phyloP scores from a whole-genome alignment of 2,888 invertebrate genomes.

The Amaurobius ferox region DNA sequence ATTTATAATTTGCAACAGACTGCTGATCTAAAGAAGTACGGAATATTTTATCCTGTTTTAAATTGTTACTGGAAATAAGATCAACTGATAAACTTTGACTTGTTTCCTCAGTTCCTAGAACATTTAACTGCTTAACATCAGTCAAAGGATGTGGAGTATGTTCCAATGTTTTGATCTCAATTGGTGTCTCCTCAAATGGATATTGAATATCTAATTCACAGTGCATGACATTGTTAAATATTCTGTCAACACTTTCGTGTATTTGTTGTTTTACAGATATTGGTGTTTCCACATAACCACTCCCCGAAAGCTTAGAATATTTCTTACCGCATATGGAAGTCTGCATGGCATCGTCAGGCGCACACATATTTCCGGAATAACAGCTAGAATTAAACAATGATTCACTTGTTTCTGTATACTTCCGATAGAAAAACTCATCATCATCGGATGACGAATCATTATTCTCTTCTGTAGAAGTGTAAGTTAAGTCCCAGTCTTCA shows the following conservation, averaged over 20 bases:
- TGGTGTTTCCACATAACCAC: background rate
- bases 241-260: background rate
- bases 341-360: background rate
- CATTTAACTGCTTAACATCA: background rate
- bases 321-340: background rate
- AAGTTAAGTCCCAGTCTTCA: constrained; percentile 55
- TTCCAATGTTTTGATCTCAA: background rate
- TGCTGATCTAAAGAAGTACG: background rate
- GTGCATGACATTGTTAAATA: background rate
- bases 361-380: background rate
- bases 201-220: background rate
- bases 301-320: background rate
- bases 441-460: background rate
- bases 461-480: constrained; percentile 40
- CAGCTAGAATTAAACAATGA: background rate
- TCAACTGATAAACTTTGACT: background rate
- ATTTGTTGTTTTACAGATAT: background rate
- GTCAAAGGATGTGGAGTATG: background rate
- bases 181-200: background rate
- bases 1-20: background rate
- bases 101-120: background rate
- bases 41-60: too few species aligned
- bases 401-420: background rate
- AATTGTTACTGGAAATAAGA: background rate
- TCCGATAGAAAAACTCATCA: constrained; percentile 29